Evolutionary conservation across 2,888 invertebrate species (phyloP).

Genomic region (Drosophila leonis): DNA sequence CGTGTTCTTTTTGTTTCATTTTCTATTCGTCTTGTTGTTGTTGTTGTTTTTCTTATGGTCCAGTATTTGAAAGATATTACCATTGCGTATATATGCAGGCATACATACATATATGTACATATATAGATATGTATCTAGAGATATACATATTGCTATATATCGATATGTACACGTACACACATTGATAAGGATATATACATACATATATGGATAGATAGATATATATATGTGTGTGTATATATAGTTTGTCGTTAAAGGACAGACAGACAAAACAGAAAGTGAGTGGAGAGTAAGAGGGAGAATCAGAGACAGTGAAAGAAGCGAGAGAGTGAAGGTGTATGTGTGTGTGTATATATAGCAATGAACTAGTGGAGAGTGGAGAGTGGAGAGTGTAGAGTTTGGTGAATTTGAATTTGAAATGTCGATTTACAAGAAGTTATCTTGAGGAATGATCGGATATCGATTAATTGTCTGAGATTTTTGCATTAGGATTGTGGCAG

Average conservation of each 20-base stretch:
- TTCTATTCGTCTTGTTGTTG: constrained; percentile 1
- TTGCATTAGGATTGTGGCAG: constrained; percentile 26
- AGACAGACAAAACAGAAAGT: constrained; percentile 1
- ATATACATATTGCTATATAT: neutral
- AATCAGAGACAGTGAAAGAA: neutral
- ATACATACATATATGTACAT: neutral
- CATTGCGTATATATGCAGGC: neutral
- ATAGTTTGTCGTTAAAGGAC: constrained; percentile 5
- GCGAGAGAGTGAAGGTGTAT: neutral
- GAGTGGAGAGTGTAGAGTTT: neutral
- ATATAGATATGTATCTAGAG: neutral
- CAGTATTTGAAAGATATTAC: constrained; percentile 9
- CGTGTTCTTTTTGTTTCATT: neutral
- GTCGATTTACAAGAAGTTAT: constrained; percentile 22
- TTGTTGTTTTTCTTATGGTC: neutral
- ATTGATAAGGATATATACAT: neutral
- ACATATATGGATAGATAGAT: neutral
- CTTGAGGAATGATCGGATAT: constrained; percentile 29
- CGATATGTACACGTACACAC: neutral
- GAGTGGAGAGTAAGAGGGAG: neutral
- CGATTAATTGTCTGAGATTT: constrained; percentile 31
- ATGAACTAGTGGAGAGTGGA: neutral
- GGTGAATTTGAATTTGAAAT: neutral
- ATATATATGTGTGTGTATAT: neutral
- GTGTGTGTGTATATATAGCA: neutral